Conservation (phyloP, 23 tunicate species). For the Ascidia mentula region DNA sequence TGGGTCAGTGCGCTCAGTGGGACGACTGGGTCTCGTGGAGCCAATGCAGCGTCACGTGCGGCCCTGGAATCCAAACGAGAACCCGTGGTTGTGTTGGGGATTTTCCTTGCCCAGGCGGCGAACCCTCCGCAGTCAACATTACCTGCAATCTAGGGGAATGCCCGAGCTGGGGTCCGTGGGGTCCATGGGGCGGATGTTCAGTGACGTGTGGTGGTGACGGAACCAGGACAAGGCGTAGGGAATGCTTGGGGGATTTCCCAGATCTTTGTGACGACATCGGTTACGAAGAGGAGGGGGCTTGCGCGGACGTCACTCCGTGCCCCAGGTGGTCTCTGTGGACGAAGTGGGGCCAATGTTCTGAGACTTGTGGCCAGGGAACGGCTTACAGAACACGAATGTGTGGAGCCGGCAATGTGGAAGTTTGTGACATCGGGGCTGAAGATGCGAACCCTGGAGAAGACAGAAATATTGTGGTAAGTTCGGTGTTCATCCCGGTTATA, state of each 20-base stretch:
- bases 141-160: conserved; percentile 60
- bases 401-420: conserved; percentile 9
- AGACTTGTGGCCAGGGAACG: conserved; percentile 33
- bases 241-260: conserved; percentile 46
- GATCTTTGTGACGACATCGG: conserved; percentile 25
- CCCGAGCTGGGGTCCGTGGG: conserved; percentile 48
- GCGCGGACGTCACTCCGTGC: conserved; percentile 17
- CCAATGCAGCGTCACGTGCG: conserved; percentile 49
- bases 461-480: neutral
- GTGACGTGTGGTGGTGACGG: conserved; percentile 51
- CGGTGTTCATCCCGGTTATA: too few species aligned
- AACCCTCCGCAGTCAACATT: conserved; percentile 1
- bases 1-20: conserved; percentile 32
- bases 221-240: conserved; percentile 16
- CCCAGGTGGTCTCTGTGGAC: conserved; percentile 46
- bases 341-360: conserved; percentile 36
- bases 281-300: conserved; percentile 5
- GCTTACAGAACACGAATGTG: conserved; percentile 20
- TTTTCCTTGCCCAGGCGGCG: conserved; percentile 52
- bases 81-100: conserved; percentile 37
- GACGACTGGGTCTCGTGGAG: conserved; percentile 50
- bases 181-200: conserved; percentile 53
- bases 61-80: conserved; percentile 24
- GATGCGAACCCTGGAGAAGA: conserved; percentile 3
- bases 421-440: conserved; percentile 13